Conservation (phyloP, 2,797 vertebrate genomes). For the Sarcoramphus papa region DNA sequence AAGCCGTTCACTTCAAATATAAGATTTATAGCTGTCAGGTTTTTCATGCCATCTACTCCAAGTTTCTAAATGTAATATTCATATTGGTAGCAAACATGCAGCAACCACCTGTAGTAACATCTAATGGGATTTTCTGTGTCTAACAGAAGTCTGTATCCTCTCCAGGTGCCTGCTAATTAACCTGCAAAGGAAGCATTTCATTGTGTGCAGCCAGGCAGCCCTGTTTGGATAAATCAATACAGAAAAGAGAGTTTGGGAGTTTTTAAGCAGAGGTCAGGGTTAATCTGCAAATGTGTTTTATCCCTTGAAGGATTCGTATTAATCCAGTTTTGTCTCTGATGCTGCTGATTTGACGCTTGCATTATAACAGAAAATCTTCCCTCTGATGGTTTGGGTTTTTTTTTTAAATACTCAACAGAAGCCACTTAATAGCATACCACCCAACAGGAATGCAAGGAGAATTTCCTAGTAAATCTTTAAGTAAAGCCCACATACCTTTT, state of each 20-base stretch:
- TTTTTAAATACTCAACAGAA: not conserved
- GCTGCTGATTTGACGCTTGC: slow-evolving; percentile 1
- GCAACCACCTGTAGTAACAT: not conserved
- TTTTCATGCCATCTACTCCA: not conserved
- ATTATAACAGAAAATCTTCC: not conserved
- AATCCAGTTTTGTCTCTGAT: slow-evolving; percentile 46
- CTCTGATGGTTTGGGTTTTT: not conserved
- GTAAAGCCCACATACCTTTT: not conserved
- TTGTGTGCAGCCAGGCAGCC: slow-evolving; percentile 2
- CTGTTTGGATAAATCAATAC: slow-evolving; percentile 47
- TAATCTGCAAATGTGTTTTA: slow-evolving; percentile 54
- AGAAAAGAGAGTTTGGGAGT: slow-evolving; percentile 22
- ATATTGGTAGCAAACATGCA: not conserved
- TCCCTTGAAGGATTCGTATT: slow-evolving; percentile 52
- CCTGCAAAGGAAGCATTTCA: slow-evolving; percentile 31
- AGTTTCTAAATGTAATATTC: slow-evolving; percentile 28
- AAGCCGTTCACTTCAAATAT: not conserved
- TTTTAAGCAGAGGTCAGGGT: slow-evolving; percentile 30
- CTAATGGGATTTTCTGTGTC: slow-evolving; percentile 5
- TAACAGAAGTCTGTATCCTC: not conserved
- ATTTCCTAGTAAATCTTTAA: slow-evolving; percentile 5
- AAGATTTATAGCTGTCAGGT: not conserved
- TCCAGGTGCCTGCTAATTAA: slow-evolving; percentile 45
- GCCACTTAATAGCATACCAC: not conserved
- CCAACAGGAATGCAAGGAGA: not conserved